Evolutionary conservation across 2,797 vertebrate species (phyloP).

Genomic region (Philypnodon macrostomus): DNA sequence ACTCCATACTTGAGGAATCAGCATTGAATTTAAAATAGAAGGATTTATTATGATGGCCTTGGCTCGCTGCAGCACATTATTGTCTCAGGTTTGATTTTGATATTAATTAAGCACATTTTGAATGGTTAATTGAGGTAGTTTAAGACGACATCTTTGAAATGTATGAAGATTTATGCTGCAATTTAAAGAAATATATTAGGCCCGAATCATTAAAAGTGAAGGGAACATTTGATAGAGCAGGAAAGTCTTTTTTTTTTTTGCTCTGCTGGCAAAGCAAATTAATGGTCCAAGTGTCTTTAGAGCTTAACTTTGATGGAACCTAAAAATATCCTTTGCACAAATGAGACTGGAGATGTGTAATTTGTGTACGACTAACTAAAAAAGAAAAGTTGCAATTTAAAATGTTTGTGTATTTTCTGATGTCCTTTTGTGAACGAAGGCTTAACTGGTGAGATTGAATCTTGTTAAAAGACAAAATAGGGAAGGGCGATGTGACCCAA

Average conservation of each 20-base stretch:
- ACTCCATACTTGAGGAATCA: slow-evolving; percentile 31
- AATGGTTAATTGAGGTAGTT: slow-evolving; percentile 11
- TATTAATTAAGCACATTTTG: slow-evolving; percentile 12
- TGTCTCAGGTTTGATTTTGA: slow-evolving; percentile 24
- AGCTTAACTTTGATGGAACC: slow-evolving; percentile 3
- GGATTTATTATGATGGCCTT: slow-evolving; percentile 10
- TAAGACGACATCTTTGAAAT: slow-evolving; percentile 6
- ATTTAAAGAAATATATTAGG: slow-evolving; percentile 8
- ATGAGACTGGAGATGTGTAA: neutral
- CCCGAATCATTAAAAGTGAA: slow-evolving; percentile 11
- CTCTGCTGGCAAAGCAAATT: slow-evolving; percentile 9
- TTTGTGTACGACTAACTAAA: neutral
- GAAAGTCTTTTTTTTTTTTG: slow-evolving; percentile 2
- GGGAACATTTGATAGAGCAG: slow-evolving; percentile 12
- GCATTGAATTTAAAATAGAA: slow-evolving; percentile 32
- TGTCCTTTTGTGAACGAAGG: too few species aligned
- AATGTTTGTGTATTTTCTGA: neutral
- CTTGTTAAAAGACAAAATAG: too few species aligned
- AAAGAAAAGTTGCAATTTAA: neutral
- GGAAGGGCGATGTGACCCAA: too few species aligned
- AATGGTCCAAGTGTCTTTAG: slow-evolving; percentile 1
- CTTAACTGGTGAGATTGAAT: too few species aligned
- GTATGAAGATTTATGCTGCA: slow-evolving; percentile 4
- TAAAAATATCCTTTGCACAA: slow-evolving; percentile 6
- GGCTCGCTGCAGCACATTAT: slow-evolving; percentile 25